phyloP scores from a whole-genome alignment of 2,113 vertebrate genomes.

The Pollimyrus isidori region DNA sequence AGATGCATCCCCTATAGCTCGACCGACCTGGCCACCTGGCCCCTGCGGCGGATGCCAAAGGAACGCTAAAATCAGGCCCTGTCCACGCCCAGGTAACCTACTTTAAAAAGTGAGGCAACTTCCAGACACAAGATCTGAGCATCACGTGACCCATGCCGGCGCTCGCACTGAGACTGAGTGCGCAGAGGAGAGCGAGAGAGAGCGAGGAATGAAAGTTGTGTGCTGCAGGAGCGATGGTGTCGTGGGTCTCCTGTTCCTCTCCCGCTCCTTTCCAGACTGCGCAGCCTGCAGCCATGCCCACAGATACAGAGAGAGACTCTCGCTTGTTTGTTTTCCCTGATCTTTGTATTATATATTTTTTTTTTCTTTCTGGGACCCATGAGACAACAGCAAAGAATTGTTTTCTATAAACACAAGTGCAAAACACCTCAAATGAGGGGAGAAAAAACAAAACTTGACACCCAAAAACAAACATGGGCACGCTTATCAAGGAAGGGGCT shows the following conservation, averaged over 20 bases:
- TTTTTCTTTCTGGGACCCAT: conserved; percentile 47
- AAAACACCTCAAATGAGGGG: conserved; percentile 38
- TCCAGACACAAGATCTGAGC: neutral
- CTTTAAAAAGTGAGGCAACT: conserved; percentile 18
- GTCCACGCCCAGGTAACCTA: conserved; percentile 10
- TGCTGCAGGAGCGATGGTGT: neutral
- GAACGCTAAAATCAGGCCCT: neutral
- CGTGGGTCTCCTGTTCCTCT: neutral
- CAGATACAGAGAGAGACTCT: conserved; percentile 42
- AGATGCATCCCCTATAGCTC: neutral
- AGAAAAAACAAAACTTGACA: conserved; percentile 12
- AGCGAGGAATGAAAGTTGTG: conserved; percentile 8
- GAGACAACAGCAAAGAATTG: conserved; percentile 19
- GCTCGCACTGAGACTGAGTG: neutral
- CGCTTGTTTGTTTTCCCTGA: conserved; percentile 17
- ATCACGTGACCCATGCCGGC: conserved; percentile 11
- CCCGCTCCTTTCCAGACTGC: conserved; percentile 28
- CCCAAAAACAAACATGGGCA: neutral
- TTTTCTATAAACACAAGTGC: conserved; percentile 47
- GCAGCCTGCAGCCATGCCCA: conserved; percentile 49
- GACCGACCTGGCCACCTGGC: neutral
- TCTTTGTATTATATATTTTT: conserved; percentile 26
- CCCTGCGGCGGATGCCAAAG: neutral
- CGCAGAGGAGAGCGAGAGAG: neutral
- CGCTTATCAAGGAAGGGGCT: neutral